These are phyloP conservation scores for Apodemia hepburni DNA, from an alignment of 2,888 invertebrate genomes.

Conservation along the genomic window DNA sequence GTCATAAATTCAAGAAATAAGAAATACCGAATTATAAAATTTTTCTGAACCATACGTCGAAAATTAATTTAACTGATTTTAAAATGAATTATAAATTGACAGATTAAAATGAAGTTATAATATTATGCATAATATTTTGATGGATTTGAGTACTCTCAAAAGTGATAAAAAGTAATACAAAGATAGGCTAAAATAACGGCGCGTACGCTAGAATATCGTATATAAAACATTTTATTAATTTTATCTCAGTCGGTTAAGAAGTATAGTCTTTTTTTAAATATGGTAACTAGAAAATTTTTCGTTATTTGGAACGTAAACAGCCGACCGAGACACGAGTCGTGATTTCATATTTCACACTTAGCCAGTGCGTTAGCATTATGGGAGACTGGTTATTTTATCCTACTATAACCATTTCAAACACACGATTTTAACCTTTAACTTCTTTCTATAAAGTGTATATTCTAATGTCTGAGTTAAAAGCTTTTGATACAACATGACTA, in stretches of 20 bases:
- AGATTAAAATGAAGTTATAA: too few species aligned
- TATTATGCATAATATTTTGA: too few species aligned
- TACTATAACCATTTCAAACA: conserved; percentile 43
- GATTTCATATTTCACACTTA: conserved; percentile 80
- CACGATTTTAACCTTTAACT: conserved; percentile 32
- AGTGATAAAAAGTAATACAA: not conserved
- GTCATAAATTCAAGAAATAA: too few species aligned
- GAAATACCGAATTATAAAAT: too few species aligned
- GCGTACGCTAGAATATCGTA: not conserved
- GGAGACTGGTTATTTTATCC: conserved; percentile 64
- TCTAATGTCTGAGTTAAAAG: conserved; percentile 33
- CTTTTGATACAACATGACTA: conserved; percentile 9
- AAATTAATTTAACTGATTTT: too few species aligned
- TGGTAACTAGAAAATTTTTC: conserved; percentile 49
- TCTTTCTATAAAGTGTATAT: conserved; percentile 37
- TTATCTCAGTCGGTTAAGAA: not conserved
- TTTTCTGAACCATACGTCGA: too few species aligned
- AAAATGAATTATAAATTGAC: too few species aligned
- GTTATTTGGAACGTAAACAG: conserved; percentile 73
- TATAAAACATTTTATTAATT: not conserved
- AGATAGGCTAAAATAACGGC: not conserved
- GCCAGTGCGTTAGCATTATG: conserved; percentile 62
- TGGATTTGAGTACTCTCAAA: not conserved
- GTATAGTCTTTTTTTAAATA: not conserved
- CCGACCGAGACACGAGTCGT: conserved; percentile 68